Base-by-base conservation (phyloP, 1,140 invertebrate genomes). In the Lanistes nyassanus region DNA sequence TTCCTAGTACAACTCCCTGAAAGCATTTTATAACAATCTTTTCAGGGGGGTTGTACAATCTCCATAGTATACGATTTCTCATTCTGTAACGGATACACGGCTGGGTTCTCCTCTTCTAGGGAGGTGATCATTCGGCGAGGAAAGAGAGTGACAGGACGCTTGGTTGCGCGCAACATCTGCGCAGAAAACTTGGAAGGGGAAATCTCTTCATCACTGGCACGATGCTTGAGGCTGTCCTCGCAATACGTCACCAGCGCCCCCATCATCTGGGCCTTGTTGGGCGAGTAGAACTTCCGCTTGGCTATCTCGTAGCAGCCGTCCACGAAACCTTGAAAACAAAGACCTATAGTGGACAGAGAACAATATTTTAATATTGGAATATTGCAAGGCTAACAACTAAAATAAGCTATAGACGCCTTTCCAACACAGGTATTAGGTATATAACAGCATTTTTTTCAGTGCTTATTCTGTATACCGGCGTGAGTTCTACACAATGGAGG, bases 311-410 rank as follows among this genome's bases (percentile, higher is more conserved):
- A 78, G 75, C 84, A 86, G 19, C 82, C 84, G 72, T 85, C 84
- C 0, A 87, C 70, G 51, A 87, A 87, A 29, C 81, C 85, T 51
- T 83, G 83, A 69, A 85, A 85, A 58, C 80, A 74, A 42, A 87
- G 79, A 70, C 84, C 84, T 86, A 78, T 0, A 82, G n/a, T n/a
- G 75, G 75, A 62, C 58, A 76, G 39, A 65, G 26, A 74, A 68
- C 58, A 19, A 71, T 3, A 21, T 13, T 39, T 26, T 23, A 0
- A 21, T 21, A 72, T n/a, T 36, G 26, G 23, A 64, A 19, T 4
- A 31, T 34, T 21, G 23, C 26, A 64, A 34, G 19, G 31, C 29
- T 3, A 31, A 64, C 0, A 26, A 9, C 23, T 31, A 21, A n/a
- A n/a, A 11, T 23, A 62, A 16, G 11, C 23, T 1, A 6, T 47